These are phyloP conservation scores for Cephus runcator DNA, from an alignment of 2,888 invertebrate species.

Conservation along the genomic window DNA sequence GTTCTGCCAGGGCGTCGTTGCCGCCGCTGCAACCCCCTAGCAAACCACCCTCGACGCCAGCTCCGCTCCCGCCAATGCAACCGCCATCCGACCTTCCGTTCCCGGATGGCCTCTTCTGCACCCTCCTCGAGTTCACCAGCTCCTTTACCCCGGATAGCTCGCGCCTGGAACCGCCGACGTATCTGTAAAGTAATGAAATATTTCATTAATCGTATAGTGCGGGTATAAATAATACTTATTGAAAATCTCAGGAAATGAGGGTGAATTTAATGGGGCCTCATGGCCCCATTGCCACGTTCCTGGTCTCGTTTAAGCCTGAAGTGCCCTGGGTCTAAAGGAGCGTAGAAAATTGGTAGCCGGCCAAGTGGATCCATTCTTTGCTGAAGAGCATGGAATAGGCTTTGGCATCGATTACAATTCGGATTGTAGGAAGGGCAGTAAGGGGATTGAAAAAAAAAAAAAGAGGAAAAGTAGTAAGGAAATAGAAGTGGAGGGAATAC, in stretches of 20 bases:
- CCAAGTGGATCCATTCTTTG: not conserved
- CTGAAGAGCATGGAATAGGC: not conserved
- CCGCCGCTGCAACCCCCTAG: constrained; percentile 59
- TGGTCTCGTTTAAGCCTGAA: not conserved
- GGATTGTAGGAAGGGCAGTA: not conserved
- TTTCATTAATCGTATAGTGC: not conserved
- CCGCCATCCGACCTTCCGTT: constrained; percentile 52
- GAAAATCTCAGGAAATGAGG: not conserved
- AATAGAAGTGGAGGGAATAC: constrained; percentile 10
- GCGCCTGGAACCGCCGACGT: constrained; percentile 54
- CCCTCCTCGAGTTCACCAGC: constrained; percentile 54
- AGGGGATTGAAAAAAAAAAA: not conserved
- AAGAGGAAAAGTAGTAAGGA: not conserved
- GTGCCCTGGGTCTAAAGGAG: not conserved
- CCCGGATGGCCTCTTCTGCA: constrained; percentile 52
- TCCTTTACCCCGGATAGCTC: constrained; percentile 59
- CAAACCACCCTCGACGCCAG: constrained; percentile 41
- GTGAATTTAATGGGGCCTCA: not conserved
- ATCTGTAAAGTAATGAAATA: constrained; percentile 31
- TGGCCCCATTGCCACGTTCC: not conserved
- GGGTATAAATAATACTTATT: not conserved
- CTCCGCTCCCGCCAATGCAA: constrained; percentile 31
- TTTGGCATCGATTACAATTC: not conserved
- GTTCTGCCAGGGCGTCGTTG: constrained; percentile 60
- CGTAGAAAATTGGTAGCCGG: not conserved